Evolutionary conservation across 35 echinoderm and acorn worm species (phyloP).

Genomic region (Ptychodera flava): DNA sequence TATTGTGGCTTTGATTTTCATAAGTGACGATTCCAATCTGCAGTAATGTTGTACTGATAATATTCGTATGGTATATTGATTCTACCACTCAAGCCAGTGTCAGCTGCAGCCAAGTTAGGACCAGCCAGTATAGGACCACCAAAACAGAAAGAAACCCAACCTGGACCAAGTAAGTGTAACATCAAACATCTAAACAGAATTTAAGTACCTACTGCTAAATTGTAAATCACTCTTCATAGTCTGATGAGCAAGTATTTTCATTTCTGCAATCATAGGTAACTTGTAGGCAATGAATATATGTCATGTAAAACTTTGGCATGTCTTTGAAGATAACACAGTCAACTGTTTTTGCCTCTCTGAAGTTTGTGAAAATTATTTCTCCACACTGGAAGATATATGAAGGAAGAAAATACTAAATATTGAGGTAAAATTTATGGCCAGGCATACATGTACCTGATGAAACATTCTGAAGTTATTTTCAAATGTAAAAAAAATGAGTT

Average conservation of each 20-base stretch:
- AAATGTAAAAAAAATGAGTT: no score
- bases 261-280: not conserved
- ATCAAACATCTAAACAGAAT: not conserved
- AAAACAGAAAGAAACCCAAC: constrained; percentile 5
- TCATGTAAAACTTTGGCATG: not conserved
- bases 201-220: not conserved
- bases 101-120: constrained; percentile 55
- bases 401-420: no score
- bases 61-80: no score
- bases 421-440: no score
- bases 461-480: no score
- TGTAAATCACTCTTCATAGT: no score
- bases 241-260: not conserved
- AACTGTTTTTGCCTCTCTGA: constrained; percentile 45
- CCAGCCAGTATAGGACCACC: constrained; percentile 71
- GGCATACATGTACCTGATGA: no score
- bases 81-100: constrained; percentile 36
- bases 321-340: not conserved
- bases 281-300: not conserved
- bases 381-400: no score
- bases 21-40: no score
- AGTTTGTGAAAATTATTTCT: no score
- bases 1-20: no score
- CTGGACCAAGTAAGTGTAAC: not conserved
- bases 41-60: no score